These are phyloP conservation scores for Amblyjoppa fuscipennis DNA, from an alignment of 2,888 invertebrate species.

Conservation along the genomic window DNA sequence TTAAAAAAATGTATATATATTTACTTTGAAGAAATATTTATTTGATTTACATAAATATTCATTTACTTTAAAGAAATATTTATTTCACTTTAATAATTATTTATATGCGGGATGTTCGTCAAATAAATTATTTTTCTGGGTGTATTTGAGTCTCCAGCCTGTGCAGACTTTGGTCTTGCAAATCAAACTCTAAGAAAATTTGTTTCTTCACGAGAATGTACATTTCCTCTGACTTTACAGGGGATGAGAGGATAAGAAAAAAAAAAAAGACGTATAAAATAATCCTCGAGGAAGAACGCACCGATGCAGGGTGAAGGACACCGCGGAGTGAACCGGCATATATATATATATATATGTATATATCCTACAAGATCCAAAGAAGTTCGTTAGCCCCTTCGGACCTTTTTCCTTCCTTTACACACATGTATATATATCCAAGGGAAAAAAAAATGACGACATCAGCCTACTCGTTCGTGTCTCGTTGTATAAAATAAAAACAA, in stretches of 20 bases:
- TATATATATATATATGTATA: slow-evolving; percentile 1
- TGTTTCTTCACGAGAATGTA: background rate
- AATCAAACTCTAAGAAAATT: too few relatives aligned
- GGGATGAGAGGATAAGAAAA: background rate
- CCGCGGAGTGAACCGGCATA: slow-evolving; percentile 1
- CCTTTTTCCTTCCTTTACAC: background rate
- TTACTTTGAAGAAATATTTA: too few relatives aligned
- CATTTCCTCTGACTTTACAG: background rate
- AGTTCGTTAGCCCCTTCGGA: slow-evolving; percentile 52
- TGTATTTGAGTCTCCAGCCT: too few relatives aligned
- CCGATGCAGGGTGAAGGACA: slow-evolving; percentile 72
- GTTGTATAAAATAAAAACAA: slow-evolving; percentile 1
- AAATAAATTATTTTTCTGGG: too few relatives aligned
- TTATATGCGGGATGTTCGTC: too few relatives aligned
- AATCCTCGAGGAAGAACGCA: background rate
- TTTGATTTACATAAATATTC: too few relatives aligned
- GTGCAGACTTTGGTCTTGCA: background rate
- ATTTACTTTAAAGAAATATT: too few relatives aligned
- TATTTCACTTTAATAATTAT: too few relatives aligned
- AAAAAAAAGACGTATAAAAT: slow-evolving; percentile 7
- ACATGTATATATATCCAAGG: background rate
- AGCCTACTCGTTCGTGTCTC: slow-evolving; percentile 22
- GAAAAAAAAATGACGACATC: slow-evolving; percentile 36
- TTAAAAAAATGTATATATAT: too few relatives aligned
- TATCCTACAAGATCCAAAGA: slow-evolving; percentile 19